Evolutionary conservation across 35 echinoderm and acorn worm species (phyloP), one percentile per base, ranked within the genome.

Genomic region (Heliocidaris tuberculata): DNA sequence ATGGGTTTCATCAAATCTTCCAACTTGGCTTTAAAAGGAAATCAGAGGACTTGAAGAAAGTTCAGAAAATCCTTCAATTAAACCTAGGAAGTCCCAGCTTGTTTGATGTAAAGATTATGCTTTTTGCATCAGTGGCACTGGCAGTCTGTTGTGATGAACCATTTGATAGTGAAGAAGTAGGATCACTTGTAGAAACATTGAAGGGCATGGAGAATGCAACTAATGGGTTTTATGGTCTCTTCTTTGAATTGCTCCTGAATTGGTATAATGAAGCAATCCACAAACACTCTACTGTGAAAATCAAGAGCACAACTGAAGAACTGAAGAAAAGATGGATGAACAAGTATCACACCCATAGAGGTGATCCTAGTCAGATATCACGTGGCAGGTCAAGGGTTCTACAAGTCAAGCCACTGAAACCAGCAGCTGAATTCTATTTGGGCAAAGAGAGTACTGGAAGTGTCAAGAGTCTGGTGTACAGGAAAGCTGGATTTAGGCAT

Each of bases 171-270:
- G 31, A 32, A 2, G 86, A 89, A 89, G 32, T 89, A 1, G 13
- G 32, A 35, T 13, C 13, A 13, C 31, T 13, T 27, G 31, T 89
- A 15, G 31, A 32, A 13, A 30, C 31, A 13, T 6, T 89, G 1
- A 89, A 89, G 86, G 86, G 13, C 24, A 89, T 32, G 86, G 86
- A 89, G 31, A 89, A 89, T 13, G 31, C 12, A 13, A 30, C 86
- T 1, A 35, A 35, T 30, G 86, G 86, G 32, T 32, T 89, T 4
- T 89, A 30, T 6, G 86, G 86, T 89, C 24, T 89, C 24, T 89
- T 89, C 86, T 89, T 89, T 89, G 86, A 89, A 6, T 24, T 89
- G 86, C 86, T 89, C 2, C 32, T 89, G 86, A 89, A 89, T 6
- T 89, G 86, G 86, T 30, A 15, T 85, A 6, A 13, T 89, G 31